Conservation (phyloP, 2,888 invertebrate species). For the Spisula subtruncata region DNA sequence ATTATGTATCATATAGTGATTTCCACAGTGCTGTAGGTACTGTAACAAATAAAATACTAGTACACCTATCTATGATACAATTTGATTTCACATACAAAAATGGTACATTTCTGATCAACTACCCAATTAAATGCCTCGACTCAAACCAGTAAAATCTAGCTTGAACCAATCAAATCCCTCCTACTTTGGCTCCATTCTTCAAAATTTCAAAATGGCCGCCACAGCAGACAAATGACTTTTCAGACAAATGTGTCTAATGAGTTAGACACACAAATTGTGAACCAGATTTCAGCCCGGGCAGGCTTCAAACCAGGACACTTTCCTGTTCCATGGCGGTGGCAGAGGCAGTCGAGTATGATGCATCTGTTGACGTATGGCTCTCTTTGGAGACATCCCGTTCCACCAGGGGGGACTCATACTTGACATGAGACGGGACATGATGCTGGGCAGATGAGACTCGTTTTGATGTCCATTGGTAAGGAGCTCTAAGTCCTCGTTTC, state of each 20-base stretch:
- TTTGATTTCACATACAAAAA: slow-evolving; percentile 12
- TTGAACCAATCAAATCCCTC: slow-evolving; percentile 50
- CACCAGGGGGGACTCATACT: slow-evolving; percentile 51
- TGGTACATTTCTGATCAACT: slow-evolving; percentile 55
- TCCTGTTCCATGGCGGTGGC: slow-evolving; percentile 76
- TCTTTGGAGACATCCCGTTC: slow-evolving; percentile 58
- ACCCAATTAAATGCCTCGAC: slow-evolving; percentile 53
- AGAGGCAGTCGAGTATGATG: slow-evolving; percentile 53
- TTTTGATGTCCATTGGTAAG: slow-evolving; percentile 77
- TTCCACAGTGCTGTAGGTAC: not conserved
- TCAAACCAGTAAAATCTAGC: slow-evolving; percentile 26
- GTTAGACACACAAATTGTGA: slow-evolving; percentile 68
- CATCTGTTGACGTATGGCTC: slow-evolving; percentile 45
- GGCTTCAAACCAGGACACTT: slow-evolving; percentile 78
- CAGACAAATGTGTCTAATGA: slow-evolving; percentile 66
- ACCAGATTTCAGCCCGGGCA: slow-evolving; percentile 57
- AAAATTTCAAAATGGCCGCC: slow-evolving; percentile 36
- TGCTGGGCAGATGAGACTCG: slow-evolving; percentile 46
- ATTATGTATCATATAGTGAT: not conserved
- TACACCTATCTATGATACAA: slow-evolving; percentile 16
- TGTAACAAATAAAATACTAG: slow-evolving; percentile 18
- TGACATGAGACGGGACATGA: slow-evolving; percentile 39
- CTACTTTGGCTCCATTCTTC: slow-evolving; percentile 27
- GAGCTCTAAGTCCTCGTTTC: slow-evolving; percentile 90
- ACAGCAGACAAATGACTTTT: slow-evolving; percentile 29